Base-by-base conservation (phyloP, 1,140 invertebrate genomes). In the Oryctes rhinoceros region DNA sequence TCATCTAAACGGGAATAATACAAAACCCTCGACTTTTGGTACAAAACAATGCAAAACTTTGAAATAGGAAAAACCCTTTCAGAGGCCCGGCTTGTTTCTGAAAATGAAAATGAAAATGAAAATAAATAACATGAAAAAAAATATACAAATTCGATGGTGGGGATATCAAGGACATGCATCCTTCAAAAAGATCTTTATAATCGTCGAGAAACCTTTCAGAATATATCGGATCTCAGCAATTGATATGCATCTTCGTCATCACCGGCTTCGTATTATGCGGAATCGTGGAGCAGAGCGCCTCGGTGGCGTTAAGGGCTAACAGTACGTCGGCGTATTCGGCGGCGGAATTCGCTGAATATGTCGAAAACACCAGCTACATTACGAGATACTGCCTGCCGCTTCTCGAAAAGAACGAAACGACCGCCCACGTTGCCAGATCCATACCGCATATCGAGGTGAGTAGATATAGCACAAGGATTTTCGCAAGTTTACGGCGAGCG, bases 201-300 rank as follows among this genome's bases (percentile, higher is more conserved):
- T 44, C 5, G 9, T 44, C 39, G 39, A 44, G 9, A 44, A 44
- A 44, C 3, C 53, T 82, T 87, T 80, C 79, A 91, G 90, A 90
- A 78, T 88, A 90, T 39, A 89, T 91, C 24, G 87, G 90, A 80
- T 89, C 89, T 4, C 86, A 89, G 76, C 90, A 90, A 79, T 85
- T 91, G 30, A 87, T 91, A 3, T 89, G 88, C 30, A 85, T 88
- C 1, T 86, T 91, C 5, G 89, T 91, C 0, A 87, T 90, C n/a
- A 88, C 89, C 18, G 90, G 90, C 4, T 91, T 90, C 81, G 89
- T 90, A 15, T 84, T 91, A n/a, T 90, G 89, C 59, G 90, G 90
- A 10, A 88, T 90, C 4, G 90, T 91, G 0, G 90, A 91, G 82
- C 89, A 90, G 65, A 90, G 89, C 75, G 90, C 90, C 1, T 91